These are phyloP conservation scores for Rhinoptilus africanus DNA, from an alignment of 2,113 vertebrate genomes.

Conservation along the genomic window DNA sequence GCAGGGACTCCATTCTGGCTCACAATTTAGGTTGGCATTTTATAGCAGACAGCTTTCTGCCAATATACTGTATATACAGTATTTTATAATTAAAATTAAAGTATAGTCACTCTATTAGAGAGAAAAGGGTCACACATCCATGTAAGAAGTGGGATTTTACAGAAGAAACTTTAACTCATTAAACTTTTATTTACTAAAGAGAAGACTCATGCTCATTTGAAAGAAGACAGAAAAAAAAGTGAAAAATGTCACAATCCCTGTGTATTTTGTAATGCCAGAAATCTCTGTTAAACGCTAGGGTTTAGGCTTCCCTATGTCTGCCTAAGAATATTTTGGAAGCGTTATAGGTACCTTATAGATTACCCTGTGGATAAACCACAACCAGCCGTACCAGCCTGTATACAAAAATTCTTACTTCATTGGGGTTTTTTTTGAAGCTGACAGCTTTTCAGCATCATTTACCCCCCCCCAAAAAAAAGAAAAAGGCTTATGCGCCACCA, in stretches of 20 bases:
- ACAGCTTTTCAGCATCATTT: background rate
- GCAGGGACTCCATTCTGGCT: background rate
- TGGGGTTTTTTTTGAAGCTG: background rate
- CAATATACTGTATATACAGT: background rate
- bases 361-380: background rate
- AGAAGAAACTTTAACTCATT: background rate
- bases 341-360: background rate
- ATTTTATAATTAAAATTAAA: background rate
- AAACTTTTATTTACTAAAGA: background rate
- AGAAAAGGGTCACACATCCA: background rate
- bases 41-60: background rate
- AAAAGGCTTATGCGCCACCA: background rate
- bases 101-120: background rate
- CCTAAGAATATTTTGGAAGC: background rate
- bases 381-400: background rate
- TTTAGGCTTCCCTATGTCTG: background rate
- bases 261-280: background rate
- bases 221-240: background rate
- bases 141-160: background rate
- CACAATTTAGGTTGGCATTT: background rate
- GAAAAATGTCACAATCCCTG: background rate
- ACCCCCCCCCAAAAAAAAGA: background rate
- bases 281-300: background rate
- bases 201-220: background rate
- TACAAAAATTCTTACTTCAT: background rate